Base-by-base conservation (phyloP, 2,113 vertebrate species). In the Odobenus rosmarus region DNA sequence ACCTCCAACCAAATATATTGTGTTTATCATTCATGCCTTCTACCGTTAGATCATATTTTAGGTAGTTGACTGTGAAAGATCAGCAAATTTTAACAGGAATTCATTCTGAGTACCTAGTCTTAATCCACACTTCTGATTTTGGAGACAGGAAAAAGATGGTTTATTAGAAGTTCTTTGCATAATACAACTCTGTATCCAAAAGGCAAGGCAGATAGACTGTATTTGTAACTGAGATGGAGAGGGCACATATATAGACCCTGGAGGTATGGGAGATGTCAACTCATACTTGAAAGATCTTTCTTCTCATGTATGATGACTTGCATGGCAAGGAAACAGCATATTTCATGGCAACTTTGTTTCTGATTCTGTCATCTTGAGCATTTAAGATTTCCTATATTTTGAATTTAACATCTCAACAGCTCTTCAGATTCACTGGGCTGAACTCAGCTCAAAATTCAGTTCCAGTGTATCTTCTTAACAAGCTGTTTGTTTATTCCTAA, bases 81-180 rank as follows among this genome's bases (percentile, higher is more conserved):
- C 82, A 67, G 42, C 14, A 55, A n/a, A 55, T 84, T 13, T 4
- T 59, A 88, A 88, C 59, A 88, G 33, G 36, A 95, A 49, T 88
- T 53, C 1, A 57, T 5, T 72, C 24, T 90, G 12, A 71, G 2
- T 83, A 33, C 64, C 72, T 86, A 36, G 31, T 55, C 77, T 67
- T 81, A 81, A 93, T 62, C 31, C 14, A 92, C 33, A 16, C 24
- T 90, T 90, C 61, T 80, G 74, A 69, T 92, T 86, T 90, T 90
- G 49, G 49, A 97, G 11, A 84, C 31, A 90, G 74, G 71, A 86
- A 61, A 64, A 94, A 5, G 14, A 62, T 87, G 36, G 33, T 90
- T 86, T 94, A 42, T 92, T 90, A 39, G 42, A 42, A 82, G 49
- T 84, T 64, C 6, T 95, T 96, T 90, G 61, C 28, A n/a, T 77